These are phyloP conservation scores for Channa striata DNA, from an alignment of 2,797 vertebrate species.

Conservation along the genomic window DNA sequence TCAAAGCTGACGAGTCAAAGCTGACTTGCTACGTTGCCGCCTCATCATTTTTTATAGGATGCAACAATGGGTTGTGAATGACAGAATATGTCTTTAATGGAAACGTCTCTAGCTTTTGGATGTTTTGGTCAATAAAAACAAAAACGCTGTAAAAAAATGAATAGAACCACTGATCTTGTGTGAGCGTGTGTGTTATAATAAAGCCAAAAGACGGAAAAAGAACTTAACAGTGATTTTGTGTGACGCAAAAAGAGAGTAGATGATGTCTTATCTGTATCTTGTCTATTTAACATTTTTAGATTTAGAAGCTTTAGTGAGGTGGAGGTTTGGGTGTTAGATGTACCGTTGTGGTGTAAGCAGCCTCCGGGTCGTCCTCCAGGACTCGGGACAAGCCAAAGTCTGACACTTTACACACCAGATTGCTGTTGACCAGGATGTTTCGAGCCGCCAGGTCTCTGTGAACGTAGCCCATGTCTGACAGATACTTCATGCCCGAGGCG, in stretches of 20 bases:
- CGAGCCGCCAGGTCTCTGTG: conserved; percentile 95
- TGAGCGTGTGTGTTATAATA: too few species aligned
- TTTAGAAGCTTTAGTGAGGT: background rate
- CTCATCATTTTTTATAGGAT: too few species aligned
- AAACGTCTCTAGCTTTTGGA: too few species aligned
- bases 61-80: too few species aligned
- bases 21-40: too few species aligned
- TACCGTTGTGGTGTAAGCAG: conserved; percentile 96
- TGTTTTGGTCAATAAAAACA: too few species aligned
- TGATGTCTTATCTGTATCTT: background rate
- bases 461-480: conserved; percentile 97
- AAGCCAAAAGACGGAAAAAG: too few species aligned
- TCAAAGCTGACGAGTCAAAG: too few species aligned
- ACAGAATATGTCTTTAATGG: too few species aligned
- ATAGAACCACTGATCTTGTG: too few species aligned
- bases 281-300: background rate
- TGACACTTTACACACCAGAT: conserved; percentile 96
- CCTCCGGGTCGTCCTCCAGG: conserved; percentile 96
- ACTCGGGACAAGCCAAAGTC: conserved; percentile 96
- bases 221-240: too few species aligned
- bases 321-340: conserved; percentile 44
- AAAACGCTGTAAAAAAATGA: too few species aligned
- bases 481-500: conserved; percentile 96
- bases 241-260: background rate
- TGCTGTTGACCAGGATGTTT: conserved; percentile 97